phyloP scores from a whole-genome alignment of 2,797 vertebrate genomes.

The Ctenopoma multispine region DNA sequence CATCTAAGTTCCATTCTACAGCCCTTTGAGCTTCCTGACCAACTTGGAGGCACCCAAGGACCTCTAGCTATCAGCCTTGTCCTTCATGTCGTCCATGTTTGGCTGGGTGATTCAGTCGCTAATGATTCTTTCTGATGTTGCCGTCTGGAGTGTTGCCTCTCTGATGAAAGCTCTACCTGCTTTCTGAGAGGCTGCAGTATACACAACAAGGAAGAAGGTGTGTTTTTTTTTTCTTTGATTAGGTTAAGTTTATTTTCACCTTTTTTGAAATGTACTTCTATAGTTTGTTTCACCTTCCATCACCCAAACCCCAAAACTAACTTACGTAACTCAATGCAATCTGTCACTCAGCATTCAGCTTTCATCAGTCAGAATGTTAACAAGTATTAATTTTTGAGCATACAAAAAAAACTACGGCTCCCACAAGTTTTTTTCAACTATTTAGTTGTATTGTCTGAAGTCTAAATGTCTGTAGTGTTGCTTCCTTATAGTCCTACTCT shows the following conservation, averaged over 20 bases:
- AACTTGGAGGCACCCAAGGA: slow-evolving; percentile 13
- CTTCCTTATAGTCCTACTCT: too few species aligned
- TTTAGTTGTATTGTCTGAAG: too few species aligned
- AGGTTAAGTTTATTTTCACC: background rate
- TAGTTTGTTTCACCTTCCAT: background rate
- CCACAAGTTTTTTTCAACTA: too few species aligned
- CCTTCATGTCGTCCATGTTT: slow-evolving; percentile 13
- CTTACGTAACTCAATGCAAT: background rate
- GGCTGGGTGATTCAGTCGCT: slow-evolving; percentile 14
- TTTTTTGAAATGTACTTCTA: background rate
- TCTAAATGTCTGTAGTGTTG: too few species aligned
- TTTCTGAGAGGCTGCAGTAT: slow-evolving; percentile 5
- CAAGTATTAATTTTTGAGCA: background rate
- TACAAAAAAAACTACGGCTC: too few species aligned
- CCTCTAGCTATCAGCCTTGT: slow-evolving; percentile 12
- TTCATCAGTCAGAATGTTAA: background rate
- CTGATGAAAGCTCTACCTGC: slow-evolving; percentile 9
- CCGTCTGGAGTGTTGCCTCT: background rate
- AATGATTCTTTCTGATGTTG: slow-evolving; percentile 4
- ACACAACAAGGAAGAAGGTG: slow-evolving; percentile 5
- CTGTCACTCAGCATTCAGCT: background rate
- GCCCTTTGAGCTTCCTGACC: slow-evolving; percentile 7
- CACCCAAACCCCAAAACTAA: background rate
- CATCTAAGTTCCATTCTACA: background rate
- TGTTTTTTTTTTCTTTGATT: background rate